Percentiles rank a stretch among this genome's conserved stretches.
Evolutionary conservation across 2,113 vertebrate genomes (phyloP).

Genomic region (Mystacornis crossleyi): DNA sequence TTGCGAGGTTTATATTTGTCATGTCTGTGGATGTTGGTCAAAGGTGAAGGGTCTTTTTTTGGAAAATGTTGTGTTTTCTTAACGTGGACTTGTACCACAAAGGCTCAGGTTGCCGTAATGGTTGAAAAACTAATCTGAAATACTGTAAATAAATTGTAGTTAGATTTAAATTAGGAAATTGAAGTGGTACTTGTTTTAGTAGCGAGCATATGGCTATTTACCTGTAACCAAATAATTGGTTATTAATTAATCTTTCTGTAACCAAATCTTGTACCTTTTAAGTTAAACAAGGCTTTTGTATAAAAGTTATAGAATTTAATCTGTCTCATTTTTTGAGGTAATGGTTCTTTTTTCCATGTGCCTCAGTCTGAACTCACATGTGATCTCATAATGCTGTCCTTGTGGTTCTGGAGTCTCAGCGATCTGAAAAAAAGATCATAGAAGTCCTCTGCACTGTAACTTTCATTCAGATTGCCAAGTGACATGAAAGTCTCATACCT

Average conservation of each 20-base stretch:
- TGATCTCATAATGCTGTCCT: not conserved
- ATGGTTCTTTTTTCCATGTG: not conserved
- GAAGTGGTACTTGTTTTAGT: not conserved
- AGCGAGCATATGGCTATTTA: not conserved
- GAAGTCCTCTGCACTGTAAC: not conserved
- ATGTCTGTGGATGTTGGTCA: not conserved
- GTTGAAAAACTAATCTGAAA: not conserved
- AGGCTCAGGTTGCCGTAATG: not conserved
- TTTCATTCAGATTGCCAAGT: not conserved
- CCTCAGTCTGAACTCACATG: rapidly evolving
- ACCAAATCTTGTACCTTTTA: not conserved
- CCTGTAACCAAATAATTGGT: no score
- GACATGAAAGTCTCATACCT: not conserved
- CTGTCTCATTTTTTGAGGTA: not conserved
- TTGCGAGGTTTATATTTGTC: not conserved
- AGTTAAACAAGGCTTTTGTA: not conserved
- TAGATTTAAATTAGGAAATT: not conserved
- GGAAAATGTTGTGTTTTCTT: not conserved
- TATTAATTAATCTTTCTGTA: not conserved
- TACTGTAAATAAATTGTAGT: not conserved
- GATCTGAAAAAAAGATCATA: not conserved
- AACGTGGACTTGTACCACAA: not conserved
- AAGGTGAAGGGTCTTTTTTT: not conserved
- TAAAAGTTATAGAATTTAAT: not conserved
- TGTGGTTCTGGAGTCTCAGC: not conserved